These are phyloP conservation scores for Phasianus colchicus DNA, from an alignment of 2,113 vertebrate species.

Conservation along the genomic window DNA sequence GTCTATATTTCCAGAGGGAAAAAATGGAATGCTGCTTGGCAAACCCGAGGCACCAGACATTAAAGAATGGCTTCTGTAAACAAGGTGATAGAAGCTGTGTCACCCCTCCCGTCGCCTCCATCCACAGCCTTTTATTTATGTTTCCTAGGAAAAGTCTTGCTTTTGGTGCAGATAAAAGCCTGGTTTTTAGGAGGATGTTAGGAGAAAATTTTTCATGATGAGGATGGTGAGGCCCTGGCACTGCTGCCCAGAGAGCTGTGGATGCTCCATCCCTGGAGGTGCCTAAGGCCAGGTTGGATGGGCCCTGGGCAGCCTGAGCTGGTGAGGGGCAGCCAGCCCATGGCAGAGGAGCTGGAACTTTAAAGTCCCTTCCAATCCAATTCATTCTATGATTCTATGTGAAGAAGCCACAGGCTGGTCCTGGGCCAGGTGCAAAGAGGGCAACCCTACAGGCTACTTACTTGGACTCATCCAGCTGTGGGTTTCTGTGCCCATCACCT, in stretches of 20 bases:
- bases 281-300: not conserved
- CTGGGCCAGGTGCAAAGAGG: not conserved
- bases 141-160: not conserved
- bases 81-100: not conserved
- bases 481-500: not conserved
- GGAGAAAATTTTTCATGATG: not conserved
- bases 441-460: not conserved
- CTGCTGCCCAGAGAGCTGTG: not conserved
- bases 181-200: not conserved
- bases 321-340: not conserved
- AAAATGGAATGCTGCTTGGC: not conserved
- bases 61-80: slow-evolving; percentile 1
- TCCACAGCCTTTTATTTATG: not conserved
- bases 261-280: not conserved
- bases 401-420: no score
- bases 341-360: not conserved
- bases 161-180: not conserved
- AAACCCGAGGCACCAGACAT: not conserved
- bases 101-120: not conserved
- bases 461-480: not conserved
- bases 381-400: not conserved
- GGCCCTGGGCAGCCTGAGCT: not conserved
- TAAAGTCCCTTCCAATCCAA: not conserved
- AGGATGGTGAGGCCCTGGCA: not conserved
- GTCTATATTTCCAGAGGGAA: not conserved